phyloP scores from a whole-genome alignment of 2,888 invertebrate genomes.

The Agriopis leucophaearia region DNA sequence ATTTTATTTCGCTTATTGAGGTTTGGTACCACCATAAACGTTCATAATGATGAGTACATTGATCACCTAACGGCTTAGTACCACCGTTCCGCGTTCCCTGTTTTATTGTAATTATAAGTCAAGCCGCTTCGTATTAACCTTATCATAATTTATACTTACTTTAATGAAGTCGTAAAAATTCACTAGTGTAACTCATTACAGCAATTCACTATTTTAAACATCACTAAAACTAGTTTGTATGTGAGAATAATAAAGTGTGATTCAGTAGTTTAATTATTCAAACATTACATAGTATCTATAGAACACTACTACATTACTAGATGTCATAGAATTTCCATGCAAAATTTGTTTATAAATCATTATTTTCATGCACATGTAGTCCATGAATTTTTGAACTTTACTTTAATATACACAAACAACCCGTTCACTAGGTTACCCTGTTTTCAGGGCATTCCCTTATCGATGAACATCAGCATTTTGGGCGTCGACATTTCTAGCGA shows the following conservation, averaged over 20 bases:
- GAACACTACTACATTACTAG: neutral
- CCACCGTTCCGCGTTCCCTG: too few relatives aligned
- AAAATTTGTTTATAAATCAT: constrained; percentile 13
- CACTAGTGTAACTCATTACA: constrained; percentile 20
- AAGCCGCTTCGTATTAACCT: constrained; percentile 22
- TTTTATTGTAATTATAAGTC: constrained; percentile 20
- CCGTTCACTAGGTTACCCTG: too few relatives aligned
- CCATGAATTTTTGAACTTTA: constrained; percentile 65
- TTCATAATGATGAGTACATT: too few relatives aligned
- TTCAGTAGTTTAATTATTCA: constrained; percentile 23
- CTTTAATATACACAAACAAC: constrained; percentile 12
- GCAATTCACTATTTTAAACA: constrained; percentile 13
- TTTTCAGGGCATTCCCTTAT: too few relatives aligned
- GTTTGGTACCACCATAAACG: too few relatives aligned
- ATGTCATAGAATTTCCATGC: neutral
- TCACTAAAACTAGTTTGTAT: constrained; percentile 15
- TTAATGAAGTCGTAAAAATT: constrained; percentile 26
- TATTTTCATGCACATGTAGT: constrained; percentile 47
- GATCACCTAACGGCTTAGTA: too few relatives aligned
- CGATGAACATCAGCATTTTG: too few relatives aligned
- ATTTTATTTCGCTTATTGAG: too few relatives aligned
- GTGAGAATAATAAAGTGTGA: constrained; percentile 18
- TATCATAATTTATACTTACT: constrained; percentile 14
- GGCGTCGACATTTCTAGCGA: too few relatives aligned
- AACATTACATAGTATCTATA: neutral